Base-by-base conservation (phyloP, 2,113 vertebrate species). In the Lepus timidus region DNA sequence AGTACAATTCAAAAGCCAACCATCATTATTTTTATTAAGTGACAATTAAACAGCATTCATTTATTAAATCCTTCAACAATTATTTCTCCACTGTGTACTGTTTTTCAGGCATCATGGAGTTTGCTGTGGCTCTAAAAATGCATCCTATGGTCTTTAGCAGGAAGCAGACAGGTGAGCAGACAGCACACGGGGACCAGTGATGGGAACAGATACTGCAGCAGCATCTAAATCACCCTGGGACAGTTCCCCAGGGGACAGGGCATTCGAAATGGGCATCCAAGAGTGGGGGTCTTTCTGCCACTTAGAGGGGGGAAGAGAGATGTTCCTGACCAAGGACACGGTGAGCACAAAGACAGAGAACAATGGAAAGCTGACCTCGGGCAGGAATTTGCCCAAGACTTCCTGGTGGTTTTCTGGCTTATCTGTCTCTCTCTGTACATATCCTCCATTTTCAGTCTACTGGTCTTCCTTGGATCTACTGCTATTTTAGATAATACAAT, bases 1-100 rank as follows among this genome's bases (percentile, higher is more conserved):
- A 84, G 44, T 51, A 27, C 20, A 23, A 91, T 82, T 91, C 25
- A 71, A 86, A 91, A 62, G 58, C 73, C 90, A 83, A 51, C 31
- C 58, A 27, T 58, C 71, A 20, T 89, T 89, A 65, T 79, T 33
- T 62, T 64, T 61, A 44, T 89, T 89, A 65, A 91, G 55, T 71
- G 80, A 67, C 70, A 93, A 95, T 79, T 39, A 79, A 83, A 68
- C 17, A 76, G 19, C 19, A 58, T 6, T 64, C 49, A 75, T 33
- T 82, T 83, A 70, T 71, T 55, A 84, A 84, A 58, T 75, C 44
- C 33, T 12, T 74, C n/a, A 73, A n/a, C 22, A 61, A 83, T 70
- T 49, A 75, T 79, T 71, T 89, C 36, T 49, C 39, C 70, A 75
- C 16, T 52, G 67, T 4, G 1, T 68, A 44, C 44, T 29, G 6